A percentile compares a stretch with the other conserved stretches of the same genome.
These are phyloP conservation scores for Morelia viridis DNA, from an alignment of 2,797 vertebrate species.

Conservation along the genomic window DNA sequence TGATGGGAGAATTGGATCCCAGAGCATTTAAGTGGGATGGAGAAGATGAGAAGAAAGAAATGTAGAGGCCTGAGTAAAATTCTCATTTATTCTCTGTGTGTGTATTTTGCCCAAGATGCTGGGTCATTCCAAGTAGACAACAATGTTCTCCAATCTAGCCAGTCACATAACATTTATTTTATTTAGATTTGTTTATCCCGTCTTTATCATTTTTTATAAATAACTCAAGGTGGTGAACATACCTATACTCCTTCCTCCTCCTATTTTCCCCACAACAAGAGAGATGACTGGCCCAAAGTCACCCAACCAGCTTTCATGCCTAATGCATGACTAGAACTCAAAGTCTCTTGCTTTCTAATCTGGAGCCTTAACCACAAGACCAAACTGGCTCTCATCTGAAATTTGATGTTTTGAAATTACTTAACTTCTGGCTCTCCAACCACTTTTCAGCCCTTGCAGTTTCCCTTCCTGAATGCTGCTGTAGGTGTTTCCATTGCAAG, in stretches of 20 bases:
- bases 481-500: neutral
- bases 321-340: too few species aligned
- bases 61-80: neutral
- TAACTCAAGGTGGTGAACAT: too few species aligned
- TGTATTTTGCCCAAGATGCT: conserved; percentile 72
- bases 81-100: conserved; percentile 65
- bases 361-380: too few species aligned
- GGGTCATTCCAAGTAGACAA: conserved; percentile 78
- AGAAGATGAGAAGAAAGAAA: conserved; percentile 5
- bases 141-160: conserved; percentile 80
- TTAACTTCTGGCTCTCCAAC: conserved; percentile 59
- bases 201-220: too few species aligned
- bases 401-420: conserved; percentile 60
- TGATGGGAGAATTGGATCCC: conserved; percentile 77
- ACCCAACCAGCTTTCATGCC: too few species aligned
- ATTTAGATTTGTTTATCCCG: too few species aligned
- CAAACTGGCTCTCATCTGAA: too few species aligned
- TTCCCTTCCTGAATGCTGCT: conserved; percentile 53
- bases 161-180: conserved; percentile 76
- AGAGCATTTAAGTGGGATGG: conserved; percentile 54
- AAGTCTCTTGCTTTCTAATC: too few species aligned
- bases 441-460: conserved; percentile 54
- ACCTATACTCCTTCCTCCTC: too few species aligned
- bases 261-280: too few species aligned
- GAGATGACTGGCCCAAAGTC: too few species aligned